Evolutionary conservation across 2,888 invertebrate genomes (phyloP), one percentile per base, ranked within the genome.

Genomic region (Saturnia pavonia): DNA sequence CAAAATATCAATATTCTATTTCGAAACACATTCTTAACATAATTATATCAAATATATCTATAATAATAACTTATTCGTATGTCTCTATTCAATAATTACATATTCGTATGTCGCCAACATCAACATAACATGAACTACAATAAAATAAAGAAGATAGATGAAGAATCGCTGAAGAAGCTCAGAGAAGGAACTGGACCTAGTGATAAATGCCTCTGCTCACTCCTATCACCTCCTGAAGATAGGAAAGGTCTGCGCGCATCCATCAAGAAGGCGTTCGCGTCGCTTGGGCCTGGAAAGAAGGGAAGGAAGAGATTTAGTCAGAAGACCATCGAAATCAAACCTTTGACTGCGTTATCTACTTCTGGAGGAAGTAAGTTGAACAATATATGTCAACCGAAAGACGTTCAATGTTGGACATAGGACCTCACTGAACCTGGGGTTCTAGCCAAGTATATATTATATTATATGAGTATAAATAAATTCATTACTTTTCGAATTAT

Each of bases 141-240:
- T 1, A 71, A 83, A 73, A 69, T 85, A 0, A 87, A 84, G 71
- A 85, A 85, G 73, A 69, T 87, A 0, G 88, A 89, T 9, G 85
- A 87, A 9, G 82, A 84, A 0, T 84, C 88, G 0, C 72, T 84
- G 0, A 73, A 76, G 43, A 76, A 80, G 7, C 25, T 88, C n/a
- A 74, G 74, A 0, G 88, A 88, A 70, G 87, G 84, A 0, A 67
- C 75, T 0, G 89, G 89, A 0, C 89, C 89, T 0, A 82, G 71
- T 0, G 88, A 89, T 57, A 72, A 86, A 34, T 90, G 89, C 51
- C 73, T 88, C 0, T 90, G 90, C 60, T 74, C 79, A 0, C 40
- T 90, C 0, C 73, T 90, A 0, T 71, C 83, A 0, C 80, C 84
- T 0, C 80, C 82, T 0, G 80, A 80, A 0, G 77, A 69, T 0